Base-by-base conservation (phyloP, 2,797 vertebrate genomes). In the Apogon hyalosoma region DNA sequence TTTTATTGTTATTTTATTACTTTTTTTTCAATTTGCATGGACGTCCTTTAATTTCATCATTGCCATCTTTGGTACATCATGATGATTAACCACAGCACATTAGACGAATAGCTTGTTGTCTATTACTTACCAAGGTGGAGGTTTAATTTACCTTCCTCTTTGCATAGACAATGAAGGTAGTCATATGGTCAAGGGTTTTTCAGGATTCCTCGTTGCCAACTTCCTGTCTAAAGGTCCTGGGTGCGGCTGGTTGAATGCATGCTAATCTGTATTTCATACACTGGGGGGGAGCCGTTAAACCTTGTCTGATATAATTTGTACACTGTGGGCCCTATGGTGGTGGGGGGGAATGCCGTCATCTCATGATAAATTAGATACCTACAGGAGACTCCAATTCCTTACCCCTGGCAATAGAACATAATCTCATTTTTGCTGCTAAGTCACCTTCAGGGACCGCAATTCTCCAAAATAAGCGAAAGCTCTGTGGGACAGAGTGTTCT, bases 361-460 rank as follows among this genome's bases (percentile, higher is more conserved):
- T 90, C 63, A 72, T 92, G 93, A 92, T 91, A 88, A 92, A 94
- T 94, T 90, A 92, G 88, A 92, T 87, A 87, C 89, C 91, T 92
- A 74, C 74, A 84, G 88, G 90, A 94, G 87, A 81, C 86, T 90
- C 77, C 80, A 62, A 90, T 90, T 91, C 79, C 85, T 90, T 87
- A 92, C 92, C 91, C 86, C 86, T 74, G 87, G 92, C 92, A 88
- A 90, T 85, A 86, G 85, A 92, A 85, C 84, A 90, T 91, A 93
- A 94, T 94, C 91, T 92, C 76, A 90, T 93, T 93, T 91, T 90
- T 90, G 86, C 88, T 89, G 85, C 86, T 93, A 93, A 94, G 90
- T 92, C 91, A 92, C 92, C 92, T 92, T 92, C 88, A 90, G 92
- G 91, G 92, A 91, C 80, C 31, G 71, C 82, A 85, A 77, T 87